These are phyloP conservation scores for Lasioglossum marginatum DNA, from an alignment of 2,888 invertebrate species.

Conservation along the genomic window DNA sequence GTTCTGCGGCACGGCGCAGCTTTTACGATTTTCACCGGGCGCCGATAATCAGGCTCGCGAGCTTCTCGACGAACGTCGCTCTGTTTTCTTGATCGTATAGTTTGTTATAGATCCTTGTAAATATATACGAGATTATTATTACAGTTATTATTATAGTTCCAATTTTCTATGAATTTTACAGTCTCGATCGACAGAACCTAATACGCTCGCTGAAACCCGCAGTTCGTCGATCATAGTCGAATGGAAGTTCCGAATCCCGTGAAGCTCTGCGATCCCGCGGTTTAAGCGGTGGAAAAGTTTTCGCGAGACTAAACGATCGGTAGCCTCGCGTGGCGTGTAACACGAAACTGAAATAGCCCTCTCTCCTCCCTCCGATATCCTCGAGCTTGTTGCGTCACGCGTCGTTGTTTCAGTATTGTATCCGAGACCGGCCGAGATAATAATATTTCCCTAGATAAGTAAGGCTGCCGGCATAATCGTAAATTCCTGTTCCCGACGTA, in stretches of 20 bases:
- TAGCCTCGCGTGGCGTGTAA: background rate
- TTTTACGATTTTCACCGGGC: constrained; percentile 9
- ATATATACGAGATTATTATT: too few relatives aligned
- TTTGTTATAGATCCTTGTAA: too few relatives aligned
- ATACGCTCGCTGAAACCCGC: too few relatives aligned
- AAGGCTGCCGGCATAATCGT: background rate
- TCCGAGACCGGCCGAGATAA: background rate
- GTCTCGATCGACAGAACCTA: too few relatives aligned
- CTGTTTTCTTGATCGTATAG: too few relatives aligned
- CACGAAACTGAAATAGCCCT: background rate
- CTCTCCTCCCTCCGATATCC: background rate
- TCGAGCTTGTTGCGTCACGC: background rate
- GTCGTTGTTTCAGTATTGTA: background rate
- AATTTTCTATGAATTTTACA: too few relatives aligned
- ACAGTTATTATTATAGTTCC: too few relatives aligned
- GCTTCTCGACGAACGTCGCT: too few relatives aligned
- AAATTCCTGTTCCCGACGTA: constrained; percentile 24
- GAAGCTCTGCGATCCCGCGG: background rate
- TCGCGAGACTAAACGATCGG: background rate
- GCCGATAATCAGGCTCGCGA: too few relatives aligned
- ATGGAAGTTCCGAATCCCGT: too few relatives aligned
- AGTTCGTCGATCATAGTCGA: too few relatives aligned
- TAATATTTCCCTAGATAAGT: constrained; percentile 35
- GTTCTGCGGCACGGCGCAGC: constrained; percentile 14
- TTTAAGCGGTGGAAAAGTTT: background rate